Evolutionary conservation across 2,113 vertebrate genomes (phyloP).

Genomic region (Chaetodon auriga): DNA sequence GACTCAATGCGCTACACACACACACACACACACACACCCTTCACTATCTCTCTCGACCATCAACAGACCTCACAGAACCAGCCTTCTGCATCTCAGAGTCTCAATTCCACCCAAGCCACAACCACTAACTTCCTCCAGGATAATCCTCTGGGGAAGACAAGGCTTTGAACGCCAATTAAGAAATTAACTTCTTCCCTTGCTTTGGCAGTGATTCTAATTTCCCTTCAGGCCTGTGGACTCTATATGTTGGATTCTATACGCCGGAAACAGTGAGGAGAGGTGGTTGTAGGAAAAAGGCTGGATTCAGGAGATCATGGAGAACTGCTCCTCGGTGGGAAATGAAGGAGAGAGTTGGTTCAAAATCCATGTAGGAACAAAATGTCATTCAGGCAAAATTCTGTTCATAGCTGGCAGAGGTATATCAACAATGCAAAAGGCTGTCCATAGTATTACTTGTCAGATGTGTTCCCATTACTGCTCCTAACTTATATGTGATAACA

Average conservation of each 20-base stretch:
- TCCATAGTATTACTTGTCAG: not conserved
- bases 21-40: constrained; percentile 28
- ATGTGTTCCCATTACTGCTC: not conserved
- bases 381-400: not conserved
- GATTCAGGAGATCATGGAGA: constrained; percentile 32
- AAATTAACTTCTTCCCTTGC: constrained; percentile 72
- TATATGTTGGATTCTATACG: constrained; percentile 53
- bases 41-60: constrained; percentile 59
- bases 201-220: constrained; percentile 70
- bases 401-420: not conserved
- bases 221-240: constrained; percentile 61
- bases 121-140: constrained; percentile 74
- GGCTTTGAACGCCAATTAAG: constrained; percentile 77
- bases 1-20: constrained; percentile 29
- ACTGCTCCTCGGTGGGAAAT: constrained; percentile 31
- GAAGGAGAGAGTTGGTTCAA: constrained; percentile 13
- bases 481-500: not conserved
- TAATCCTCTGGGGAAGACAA: constrained; percentile 57
- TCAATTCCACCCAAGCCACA: constrained; percentile 63
- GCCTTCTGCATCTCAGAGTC: constrained; percentile 34
- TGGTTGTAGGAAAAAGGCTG: constrained; percentile 36
- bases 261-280: constrained; percentile 41
- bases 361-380: constrained; percentile 15
- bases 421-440: not conserved
- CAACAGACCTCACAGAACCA: constrained; percentile 68